A percentile compares a stretch with the other conserved stretches of the same genome.
These are phyloP conservation scores for Wasmannia auropunctata DNA, from an alignment of 1,140 invertebrate species.

Conservation along the genomic window DNA sequence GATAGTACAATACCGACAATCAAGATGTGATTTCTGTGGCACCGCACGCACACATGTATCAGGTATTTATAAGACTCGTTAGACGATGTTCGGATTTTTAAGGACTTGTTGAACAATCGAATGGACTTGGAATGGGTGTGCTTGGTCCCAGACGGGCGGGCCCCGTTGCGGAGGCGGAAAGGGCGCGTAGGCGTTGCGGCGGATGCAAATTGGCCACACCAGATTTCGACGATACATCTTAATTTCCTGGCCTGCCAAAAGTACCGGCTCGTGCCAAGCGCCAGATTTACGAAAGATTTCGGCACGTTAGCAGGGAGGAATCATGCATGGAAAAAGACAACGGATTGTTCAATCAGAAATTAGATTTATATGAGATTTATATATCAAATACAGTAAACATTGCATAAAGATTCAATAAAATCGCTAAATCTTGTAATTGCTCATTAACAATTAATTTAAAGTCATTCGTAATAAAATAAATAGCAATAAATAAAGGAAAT, in stretches of 20 bases:
- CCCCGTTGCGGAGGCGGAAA: constrained; percentile 76
- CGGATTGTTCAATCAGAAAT: not conserved
- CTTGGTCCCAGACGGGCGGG: constrained; percentile 77
- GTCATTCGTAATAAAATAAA: not conserved
- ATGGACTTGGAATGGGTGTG: constrained; percentile 69
- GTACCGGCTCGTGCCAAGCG: constrained; percentile 64
- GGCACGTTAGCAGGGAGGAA: not conserved
- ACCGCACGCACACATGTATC: not conserved
- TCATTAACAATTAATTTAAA: not conserved
- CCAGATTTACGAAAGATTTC: constrained; percentile 60
- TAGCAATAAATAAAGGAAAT: not conserved
- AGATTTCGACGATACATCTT: constrained; percentile 85
- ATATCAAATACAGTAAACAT: not conserved
- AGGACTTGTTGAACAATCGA: constrained; percentile 69
- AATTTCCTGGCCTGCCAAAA: constrained; percentile 81
- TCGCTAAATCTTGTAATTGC: not conserved
- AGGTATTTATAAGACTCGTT: constrained; percentile 42
- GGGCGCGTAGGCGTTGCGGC: constrained; percentile 82
- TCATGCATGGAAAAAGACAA: not conserved
- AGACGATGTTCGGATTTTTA: constrained; percentile 48
- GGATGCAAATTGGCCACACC: constrained; percentile 84
- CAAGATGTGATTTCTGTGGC: constrained; percentile 13
- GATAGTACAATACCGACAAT: not conserved
- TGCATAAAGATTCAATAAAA: not conserved
- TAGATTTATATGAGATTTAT: not conserved